A percentile compares a stretch with the other conserved stretches of the same genome.
Conservation (phyloP, 2,888 invertebrate species). For the Leptopilina syphax region DNA sequence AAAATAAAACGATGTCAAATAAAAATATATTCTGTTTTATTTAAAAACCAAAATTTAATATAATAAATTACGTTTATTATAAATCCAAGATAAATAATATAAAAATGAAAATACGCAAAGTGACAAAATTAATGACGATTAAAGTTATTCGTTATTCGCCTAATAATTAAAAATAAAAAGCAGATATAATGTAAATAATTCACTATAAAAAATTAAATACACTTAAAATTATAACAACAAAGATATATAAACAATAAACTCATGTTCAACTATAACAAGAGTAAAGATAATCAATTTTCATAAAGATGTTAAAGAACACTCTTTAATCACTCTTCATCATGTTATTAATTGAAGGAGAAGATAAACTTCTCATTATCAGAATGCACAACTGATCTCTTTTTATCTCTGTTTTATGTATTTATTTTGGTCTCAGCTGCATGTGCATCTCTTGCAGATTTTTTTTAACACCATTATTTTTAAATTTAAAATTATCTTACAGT, state of each 20-base stretch:
- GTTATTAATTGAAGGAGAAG: constrained; percentile 3
- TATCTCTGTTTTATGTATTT: constrained; percentile 16
- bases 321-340: background rate
- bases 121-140: background rate
- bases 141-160: background rate
- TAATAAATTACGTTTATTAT: background rate
- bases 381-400: constrained; percentile 13
- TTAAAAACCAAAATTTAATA: constrained; percentile 6
- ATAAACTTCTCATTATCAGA: constrained; percentile 1
- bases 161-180: constrained; percentile 30
- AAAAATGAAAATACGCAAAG: background rate
- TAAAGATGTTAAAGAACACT: background rate
- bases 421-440: constrained; percentile 38
- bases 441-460: constrained; percentile 12
- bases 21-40: background rate
- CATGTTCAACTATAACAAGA: constrained; percentile 23
- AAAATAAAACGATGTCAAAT: no score
- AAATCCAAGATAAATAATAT: constrained; percentile 1
- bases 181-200: constrained; percentile 37
- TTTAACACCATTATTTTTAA: constrained; percentile 14
- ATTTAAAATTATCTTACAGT: constrained; percentile 10
- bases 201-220: constrained; percentile 30
- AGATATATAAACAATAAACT: constrained; percentile 27
- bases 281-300: constrained; percentile 14
- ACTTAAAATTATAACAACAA: constrained; percentile 16